These are phyloP conservation scores for Volucella inanis DNA, from an alignment of 2,888 invertebrate genomes.

Conservation along the genomic window DNA sequence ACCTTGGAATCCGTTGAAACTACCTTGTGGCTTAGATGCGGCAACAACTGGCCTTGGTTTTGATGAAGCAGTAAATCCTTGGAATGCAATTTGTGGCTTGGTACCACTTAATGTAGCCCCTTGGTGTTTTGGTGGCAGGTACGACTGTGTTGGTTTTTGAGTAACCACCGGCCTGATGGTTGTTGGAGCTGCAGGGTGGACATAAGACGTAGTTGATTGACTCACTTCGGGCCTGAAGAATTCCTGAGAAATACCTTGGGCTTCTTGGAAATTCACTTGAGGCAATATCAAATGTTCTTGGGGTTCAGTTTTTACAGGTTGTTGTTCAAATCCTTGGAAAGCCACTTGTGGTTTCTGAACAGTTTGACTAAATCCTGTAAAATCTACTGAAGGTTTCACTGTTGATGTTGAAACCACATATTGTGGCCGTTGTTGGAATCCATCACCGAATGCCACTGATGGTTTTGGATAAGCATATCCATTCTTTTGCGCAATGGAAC, in stretches of 20 bases:
- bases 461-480: conserved; percentile 57
- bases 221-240: not conserved
- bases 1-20: conserved; percentile 5
- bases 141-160: not conserved
- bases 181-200: not conserved
- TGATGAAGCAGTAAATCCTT: conserved; percentile 1
- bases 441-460: conserved; percentile 38
- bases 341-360: not conserved
- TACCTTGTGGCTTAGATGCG: conserved; percentile 20
- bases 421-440: conserved; percentile 5
- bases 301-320: not conserved
- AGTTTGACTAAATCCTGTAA: conserved; percentile 17
- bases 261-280: too few species aligned
- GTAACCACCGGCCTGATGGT: not conserved
- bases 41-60: not conserved
- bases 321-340: conserved; percentile 10
- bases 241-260: too few species aligned
- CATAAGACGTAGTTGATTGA: too few species aligned
- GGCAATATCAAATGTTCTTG: not conserved
- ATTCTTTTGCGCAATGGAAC: conserved; percentile 35
- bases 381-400: conserved; percentile 10
- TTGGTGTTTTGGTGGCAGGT: not conserved
- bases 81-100: not conserved
- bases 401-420: conserved; percentile 31
- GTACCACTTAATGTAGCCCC: not conserved